Conservation (phyloP, 2,797 vertebrate species). For the Sebastolobus alascanus region DNA sequence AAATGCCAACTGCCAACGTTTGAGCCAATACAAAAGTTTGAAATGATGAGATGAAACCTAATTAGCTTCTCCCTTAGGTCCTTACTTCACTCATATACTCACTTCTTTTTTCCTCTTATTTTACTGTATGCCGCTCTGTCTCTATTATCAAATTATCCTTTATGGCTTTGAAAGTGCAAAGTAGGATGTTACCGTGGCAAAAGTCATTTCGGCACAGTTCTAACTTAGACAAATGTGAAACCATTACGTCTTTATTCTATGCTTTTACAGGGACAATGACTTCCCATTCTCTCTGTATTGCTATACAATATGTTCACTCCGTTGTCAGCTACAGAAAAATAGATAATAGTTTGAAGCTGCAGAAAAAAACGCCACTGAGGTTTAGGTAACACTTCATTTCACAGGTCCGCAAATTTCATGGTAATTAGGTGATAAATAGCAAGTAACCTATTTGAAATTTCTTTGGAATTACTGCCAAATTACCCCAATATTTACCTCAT, state of each 20-base stretch:
- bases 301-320: not conserved
- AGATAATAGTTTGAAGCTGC: not conserved
- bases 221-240: slow-evolving; percentile 1
- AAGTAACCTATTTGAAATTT: no score
- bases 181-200: slow-evolving; percentile 11
- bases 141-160: slow-evolving; percentile 35
- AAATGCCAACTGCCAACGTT: slow-evolving; percentile 41
- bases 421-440: no score
- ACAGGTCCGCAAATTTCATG: no score
- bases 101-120: slow-evolving; percentile 42
- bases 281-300: not conserved
- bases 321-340: not conserved
- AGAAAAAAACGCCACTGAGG: no score
- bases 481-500: no score
- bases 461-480: no score
- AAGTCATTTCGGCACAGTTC: slow-evolving; percentile 27
- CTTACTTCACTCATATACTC: slow-evolving; percentile 24
- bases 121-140: slow-evolving; percentile 38
- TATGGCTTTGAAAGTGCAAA: slow-evolving; percentile 22
- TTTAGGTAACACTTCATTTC: no score
- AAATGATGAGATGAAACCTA: slow-evolving; percentile 57
- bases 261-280: not conserved
- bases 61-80: slow-evolving; percentile 53
- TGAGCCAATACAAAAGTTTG: slow-evolving; percentile 46
- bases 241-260: slow-evolving; percentile 5